Conservation (phyloP, 2,797 vertebrate genomes). For the Mormyrops boulengeri region DNA sequence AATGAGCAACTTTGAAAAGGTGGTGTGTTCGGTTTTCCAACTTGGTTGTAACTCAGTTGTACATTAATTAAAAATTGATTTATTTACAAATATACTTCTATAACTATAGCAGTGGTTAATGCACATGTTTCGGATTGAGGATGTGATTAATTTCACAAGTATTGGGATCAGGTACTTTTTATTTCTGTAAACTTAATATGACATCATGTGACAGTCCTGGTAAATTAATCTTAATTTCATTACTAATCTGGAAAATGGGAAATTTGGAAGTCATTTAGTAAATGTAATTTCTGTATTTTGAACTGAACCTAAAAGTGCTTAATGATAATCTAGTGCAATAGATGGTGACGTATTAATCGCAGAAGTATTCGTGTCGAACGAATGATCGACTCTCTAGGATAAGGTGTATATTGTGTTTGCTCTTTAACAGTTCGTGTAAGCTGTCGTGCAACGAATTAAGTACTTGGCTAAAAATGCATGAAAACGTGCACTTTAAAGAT, state of each 20-base stretch:
- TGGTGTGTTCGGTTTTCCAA: not conserved
- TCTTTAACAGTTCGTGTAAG: not conserved
- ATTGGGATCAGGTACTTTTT: not conserved
- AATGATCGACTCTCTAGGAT: not conserved
- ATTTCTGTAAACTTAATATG: not conserved
- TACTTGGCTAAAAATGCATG: not conserved
- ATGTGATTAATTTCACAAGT: not conserved
- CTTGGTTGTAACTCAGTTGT: not conserved
- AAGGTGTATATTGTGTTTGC: not conserved
- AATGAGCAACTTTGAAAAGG: not conserved
- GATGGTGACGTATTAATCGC: not conserved
- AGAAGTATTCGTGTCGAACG: not conserved
- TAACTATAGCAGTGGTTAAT: slow-evolving; percentile 2
- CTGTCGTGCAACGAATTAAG: not conserved
- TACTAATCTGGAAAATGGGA: not conserved
- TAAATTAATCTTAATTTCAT: not conserved
- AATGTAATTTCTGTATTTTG: not conserved
- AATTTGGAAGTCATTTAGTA: not conserved
- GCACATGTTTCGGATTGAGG: not conserved
- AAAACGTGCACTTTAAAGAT: not conserved
- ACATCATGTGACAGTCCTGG: not conserved
- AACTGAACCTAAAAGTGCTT: not conserved
- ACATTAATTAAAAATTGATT: not conserved
- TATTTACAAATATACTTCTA: not conserved
- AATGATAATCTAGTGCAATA: not conserved